A percentile compares a stretch with the other conserved stretches of the same genome.
These are phyloP conservation scores for Callyntrura guangdongensis DNA, from an alignment of 2,888 invertebrate genomes.

Conservation along the genomic window DNA sequence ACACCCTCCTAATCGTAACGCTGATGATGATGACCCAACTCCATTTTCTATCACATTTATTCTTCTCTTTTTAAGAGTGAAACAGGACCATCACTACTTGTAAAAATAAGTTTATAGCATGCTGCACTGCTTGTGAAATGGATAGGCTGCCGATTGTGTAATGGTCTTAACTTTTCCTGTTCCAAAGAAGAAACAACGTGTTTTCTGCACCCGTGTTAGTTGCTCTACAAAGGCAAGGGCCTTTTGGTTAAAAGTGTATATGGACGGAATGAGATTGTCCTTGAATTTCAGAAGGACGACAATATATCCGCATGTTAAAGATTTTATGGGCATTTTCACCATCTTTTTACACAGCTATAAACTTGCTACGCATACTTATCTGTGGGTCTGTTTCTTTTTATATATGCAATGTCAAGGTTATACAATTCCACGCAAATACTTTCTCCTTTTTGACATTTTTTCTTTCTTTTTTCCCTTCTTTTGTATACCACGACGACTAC, in stretches of 20 bases:
- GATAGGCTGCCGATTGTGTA: conserved; percentile 51
- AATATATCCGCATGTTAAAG: conserved; percentile 19
- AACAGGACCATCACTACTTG: background rate
- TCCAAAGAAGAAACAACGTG: background rate
- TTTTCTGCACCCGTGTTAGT: conserved; percentile 13
- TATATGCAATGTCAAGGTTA: conserved; percentile 68
- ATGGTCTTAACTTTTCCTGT: conserved; percentile 62
- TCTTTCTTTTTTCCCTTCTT: no score
- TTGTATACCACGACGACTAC: background rate
- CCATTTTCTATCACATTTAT: conserved; percentile 58
- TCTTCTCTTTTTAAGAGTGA: background rate
- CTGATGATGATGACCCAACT: conserved; percentile 69
- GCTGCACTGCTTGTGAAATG: conserved; percentile 50
- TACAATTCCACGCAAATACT: conserved; percentile 2
- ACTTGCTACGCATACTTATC: background rate
- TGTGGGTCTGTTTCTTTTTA: conserved; percentile 46
- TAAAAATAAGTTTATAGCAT: conserved; percentile 27
- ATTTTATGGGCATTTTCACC: conserved; percentile 47
- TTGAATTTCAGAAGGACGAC: conserved; percentile 55
- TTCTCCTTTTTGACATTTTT: conserved; percentile 40
- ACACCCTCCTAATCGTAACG: background rate
- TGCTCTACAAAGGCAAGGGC: background rate
- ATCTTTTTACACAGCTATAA: background rate
- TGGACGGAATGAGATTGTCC: conserved; percentile 52
- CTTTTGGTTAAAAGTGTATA: background rate